Base-by-base conservation (phyloP, 1,140 invertebrate species). In the Brachionus calyciflorus region DNA sequence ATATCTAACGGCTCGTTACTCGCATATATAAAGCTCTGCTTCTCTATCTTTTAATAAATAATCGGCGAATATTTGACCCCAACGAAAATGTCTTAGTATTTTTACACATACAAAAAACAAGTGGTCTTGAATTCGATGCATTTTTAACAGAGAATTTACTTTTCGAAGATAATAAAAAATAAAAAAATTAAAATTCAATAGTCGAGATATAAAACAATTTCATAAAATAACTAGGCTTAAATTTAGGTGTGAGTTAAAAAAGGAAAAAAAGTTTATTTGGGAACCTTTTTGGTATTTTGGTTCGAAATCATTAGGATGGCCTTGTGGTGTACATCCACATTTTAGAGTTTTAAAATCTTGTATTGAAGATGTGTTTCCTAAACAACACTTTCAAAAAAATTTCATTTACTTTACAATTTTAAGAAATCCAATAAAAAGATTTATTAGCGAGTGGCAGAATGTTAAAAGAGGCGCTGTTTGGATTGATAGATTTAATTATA, bases 281-380 rank as follows among this genome's bases (percentile, higher is more conserved):
- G 80, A 81, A 24, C 81, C 79, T 5, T 78, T 81, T 6, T 99
- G 96, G 96, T 88, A 99, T 57, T 98, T 99, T 85, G 97, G 94
- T 82, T 89, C 96, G 80, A 98, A 97, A 85, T 96, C 95, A 7
- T 97, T 94, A n/a, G 96, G 96, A 55, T 99, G 96, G 96, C 92
- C 93, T 81, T 99, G 96, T 87, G 96, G 96, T 60, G 86, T 99
- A 17, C 96, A 99, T 86, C 95, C 96, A 14, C 87, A 99, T 86
- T 98, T 94, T 91, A 98, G 96, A 12, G 95, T 98, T 86, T 84
- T 98, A 70, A 93, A 81, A 92, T 93, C 85, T 14, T 60, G 55
- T 33, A 21, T 40, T 17, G 5, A 24, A 28, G 12, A 55, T 28
- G 28, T 55, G 28, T 55, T 28, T 10, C 33, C 55, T 14, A 40